Evolutionary conservation across 2,888 invertebrate genomes (phyloP).

Genomic region (Sialis fuliginosa): DNA sequence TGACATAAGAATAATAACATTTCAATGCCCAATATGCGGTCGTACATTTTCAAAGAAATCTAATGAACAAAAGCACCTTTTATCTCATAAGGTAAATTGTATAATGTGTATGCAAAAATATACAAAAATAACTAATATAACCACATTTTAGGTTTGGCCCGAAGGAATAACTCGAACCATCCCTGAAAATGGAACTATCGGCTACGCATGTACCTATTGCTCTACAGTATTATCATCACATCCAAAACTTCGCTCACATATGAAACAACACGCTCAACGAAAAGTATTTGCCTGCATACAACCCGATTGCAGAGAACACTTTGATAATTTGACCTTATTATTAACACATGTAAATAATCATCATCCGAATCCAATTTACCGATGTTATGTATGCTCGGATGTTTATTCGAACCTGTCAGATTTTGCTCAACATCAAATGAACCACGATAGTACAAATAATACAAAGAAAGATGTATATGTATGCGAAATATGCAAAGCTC

Average conservation of each 20-base stretch:
- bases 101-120: no score
- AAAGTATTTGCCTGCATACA: constrained; percentile 49
- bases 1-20: no score
- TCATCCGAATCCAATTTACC: constrained; percentile 36
- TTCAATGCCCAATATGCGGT: no score
- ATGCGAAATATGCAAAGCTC: constrained; percentile 40
- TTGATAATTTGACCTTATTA: constrained; percentile 38
- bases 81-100: no score
- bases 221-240: constrained; percentile 11
- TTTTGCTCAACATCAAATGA: constrained; percentile 39
- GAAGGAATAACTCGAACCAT: constrained; percentile 33
- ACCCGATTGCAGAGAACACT: constrained; percentile 38
- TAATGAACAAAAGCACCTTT: no score
- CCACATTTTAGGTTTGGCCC: constrained; percentile 27
- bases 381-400: constrained; percentile 42
- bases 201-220: constrained; percentile 23
- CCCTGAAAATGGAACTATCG: constrained; percentile 24
- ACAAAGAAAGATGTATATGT: constrained; percentile 19
- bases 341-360: constrained; percentile 37
- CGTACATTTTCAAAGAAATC: no score
- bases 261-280: constrained; percentile 21
- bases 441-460: constrained; percentile 26
- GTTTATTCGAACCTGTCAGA: constrained; percentile 36
- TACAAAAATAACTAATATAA: no score
- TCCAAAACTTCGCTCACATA: constrained; percentile 20